These are phyloP conservation scores for Tetragnatha versicolor DNA, from an alignment of 1,140 invertebrate species.

Conservation along the genomic window DNA sequence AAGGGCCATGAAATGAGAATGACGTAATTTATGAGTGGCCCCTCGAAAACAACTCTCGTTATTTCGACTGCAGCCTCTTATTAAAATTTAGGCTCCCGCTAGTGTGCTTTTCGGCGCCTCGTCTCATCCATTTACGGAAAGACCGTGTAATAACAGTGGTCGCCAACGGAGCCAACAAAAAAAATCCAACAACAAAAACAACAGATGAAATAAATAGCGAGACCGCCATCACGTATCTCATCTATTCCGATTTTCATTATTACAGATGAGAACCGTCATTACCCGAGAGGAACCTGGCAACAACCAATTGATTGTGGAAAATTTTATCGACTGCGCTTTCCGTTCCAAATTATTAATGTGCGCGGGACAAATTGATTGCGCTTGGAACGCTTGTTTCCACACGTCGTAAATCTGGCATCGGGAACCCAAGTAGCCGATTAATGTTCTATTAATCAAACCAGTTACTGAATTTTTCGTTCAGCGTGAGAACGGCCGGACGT, in stretches of 20 bases:
- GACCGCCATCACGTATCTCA: too few species aligned
- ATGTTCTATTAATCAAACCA: slow-evolving; percentile 53
- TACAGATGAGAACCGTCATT: slow-evolving; percentile 47
- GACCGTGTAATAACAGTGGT: slow-evolving; percentile 37
- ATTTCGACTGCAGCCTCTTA: slow-evolving; percentile 46
- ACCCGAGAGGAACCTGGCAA: slow-evolving; percentile 31
- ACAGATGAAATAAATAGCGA: too few species aligned
- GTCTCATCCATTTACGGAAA: slow-evolving; percentile 32
- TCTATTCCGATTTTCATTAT: slow-evolving; percentile 54
- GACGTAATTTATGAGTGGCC: too few species aligned
- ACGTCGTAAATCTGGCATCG: slow-evolving; percentile 46
- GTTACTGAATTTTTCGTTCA: slow-evolving; percentile 44
- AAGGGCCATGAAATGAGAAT: too few species aligned
- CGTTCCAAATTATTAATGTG: slow-evolving; percentile 51
- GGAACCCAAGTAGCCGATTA: slow-evolving; percentile 40
- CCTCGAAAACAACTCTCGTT: too few species aligned
- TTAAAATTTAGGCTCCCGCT: slow-evolving; percentile 49
- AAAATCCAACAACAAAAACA: slow-evolving; percentile 8
- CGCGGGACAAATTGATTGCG: slow-evolving; percentile 38
- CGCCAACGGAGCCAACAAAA: slow-evolving; percentile 35
- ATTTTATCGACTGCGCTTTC: slow-evolving; percentile 38
- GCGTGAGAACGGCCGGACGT: slow-evolving; percentile 44
- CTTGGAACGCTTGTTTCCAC: slow-evolving; percentile 48
- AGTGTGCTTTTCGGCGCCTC: slow-evolving; percentile 51
- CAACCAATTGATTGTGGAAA: slow-evolving; percentile 37